phyloP scores from a whole-genome alignment of 2,113 vertebrate species.

The Microcebus griseorufus region DNA sequence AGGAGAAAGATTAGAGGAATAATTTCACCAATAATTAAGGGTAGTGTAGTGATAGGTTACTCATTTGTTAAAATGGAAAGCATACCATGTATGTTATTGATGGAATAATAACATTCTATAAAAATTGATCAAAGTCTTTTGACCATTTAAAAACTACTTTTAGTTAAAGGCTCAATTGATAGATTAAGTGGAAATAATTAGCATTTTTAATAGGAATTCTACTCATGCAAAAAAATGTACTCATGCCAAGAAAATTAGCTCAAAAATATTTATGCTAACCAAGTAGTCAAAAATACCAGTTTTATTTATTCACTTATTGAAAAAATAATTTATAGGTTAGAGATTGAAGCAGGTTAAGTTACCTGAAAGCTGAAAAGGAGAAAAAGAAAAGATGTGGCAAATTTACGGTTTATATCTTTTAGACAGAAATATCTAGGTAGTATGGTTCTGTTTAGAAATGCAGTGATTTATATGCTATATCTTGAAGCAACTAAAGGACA shows the following conservation, averaged over 20 bases:
- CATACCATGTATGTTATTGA: neutral
- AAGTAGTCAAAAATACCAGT: neutral
- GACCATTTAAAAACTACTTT: neutral
- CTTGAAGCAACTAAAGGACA: constrained; percentile 64
- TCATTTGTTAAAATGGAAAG: constrained; percentile 13
- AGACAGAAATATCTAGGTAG: constrained; percentile 14
- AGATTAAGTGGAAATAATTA: neutral
- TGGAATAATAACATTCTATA: constrained; percentile 12
- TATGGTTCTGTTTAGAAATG: constrained; percentile 45
- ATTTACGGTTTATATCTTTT: constrained; percentile 35
- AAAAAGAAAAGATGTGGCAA: neutral
- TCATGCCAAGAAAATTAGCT: neutral
- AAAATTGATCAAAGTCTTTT: neutral
- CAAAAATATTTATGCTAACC: constrained; percentile 10
- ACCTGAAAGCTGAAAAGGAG: neutral
- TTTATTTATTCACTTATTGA: neutral
- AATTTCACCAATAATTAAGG: neutral
- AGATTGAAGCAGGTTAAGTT: neutral
- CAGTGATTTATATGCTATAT: constrained; percentile 44
- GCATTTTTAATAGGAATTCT: constrained; percentile 38
- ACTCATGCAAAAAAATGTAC: neutral
- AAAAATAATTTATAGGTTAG: neutral
- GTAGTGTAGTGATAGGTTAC: neutral
- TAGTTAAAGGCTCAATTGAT: neutral
- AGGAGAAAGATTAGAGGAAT: neutral